phyloP scores from a whole-genome alignment of 2,113 vertebrate species.

The Poecile atricapillus region DNA sequence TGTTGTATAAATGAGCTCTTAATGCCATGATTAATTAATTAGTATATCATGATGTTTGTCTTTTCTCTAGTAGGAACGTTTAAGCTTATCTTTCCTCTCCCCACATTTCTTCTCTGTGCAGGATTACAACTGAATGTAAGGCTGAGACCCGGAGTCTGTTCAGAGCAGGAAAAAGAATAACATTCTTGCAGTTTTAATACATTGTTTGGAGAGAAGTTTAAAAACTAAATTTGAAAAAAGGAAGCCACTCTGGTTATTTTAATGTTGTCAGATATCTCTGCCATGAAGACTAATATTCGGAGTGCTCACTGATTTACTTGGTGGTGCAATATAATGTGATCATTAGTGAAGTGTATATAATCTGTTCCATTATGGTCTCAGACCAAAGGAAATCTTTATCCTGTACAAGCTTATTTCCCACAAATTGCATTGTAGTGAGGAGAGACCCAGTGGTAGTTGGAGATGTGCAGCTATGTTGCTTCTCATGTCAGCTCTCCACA shows the following conservation, averaged over 20 bases:
- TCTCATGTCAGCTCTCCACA: constrained; percentile 74
- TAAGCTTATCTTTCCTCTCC: background rate
- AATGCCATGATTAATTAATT: background rate
- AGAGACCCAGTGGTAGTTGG: constrained; percentile 70
- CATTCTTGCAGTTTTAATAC: background rate
- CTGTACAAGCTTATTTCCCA: constrained; percentile 38
- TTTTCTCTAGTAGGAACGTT: background rate
- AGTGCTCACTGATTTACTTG: background rate
- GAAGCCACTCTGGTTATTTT: background rate
- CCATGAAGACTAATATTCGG: background rate
- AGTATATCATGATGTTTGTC: background rate
- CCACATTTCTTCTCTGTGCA: background rate
- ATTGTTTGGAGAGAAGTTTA: background rate
- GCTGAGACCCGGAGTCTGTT: background rate
- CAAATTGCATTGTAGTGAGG: constrained; percentile 47
- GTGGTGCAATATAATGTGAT: background rate
- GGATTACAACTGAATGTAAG: background rate
- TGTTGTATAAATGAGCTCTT: background rate
- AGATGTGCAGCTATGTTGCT: constrained; percentile 79
- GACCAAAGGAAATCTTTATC: constrained; percentile 38
- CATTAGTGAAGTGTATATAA: constrained; percentile 17
- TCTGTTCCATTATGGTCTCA: constrained; percentile 8
- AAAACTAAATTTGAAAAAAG: background rate
- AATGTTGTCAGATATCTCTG: background rate
- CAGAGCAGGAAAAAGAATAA: background rate